Evolutionary conservation across 2,888 invertebrate genomes (phyloP), one percentile per base, ranked within the genome.

Genomic region (Yponomeuta cagnagella): DNA sequence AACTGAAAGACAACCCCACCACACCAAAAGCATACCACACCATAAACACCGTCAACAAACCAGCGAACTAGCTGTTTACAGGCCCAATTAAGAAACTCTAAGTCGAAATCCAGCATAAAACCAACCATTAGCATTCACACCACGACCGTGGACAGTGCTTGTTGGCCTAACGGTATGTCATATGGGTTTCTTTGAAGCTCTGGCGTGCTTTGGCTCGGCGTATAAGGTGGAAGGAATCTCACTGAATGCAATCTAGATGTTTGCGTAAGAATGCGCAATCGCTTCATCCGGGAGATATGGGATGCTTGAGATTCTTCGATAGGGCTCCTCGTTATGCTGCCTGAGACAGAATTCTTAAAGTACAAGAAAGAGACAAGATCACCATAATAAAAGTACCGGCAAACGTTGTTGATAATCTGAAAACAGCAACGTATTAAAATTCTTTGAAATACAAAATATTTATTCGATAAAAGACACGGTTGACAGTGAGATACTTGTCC

Each of bases 91-190:
- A 79, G 78, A 80, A 76, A 75, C 78, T 76, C 76, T 75, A 73
- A 74, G 75, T 77, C 77, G 77, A 80, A 31, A 82, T 80, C 81
- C 76, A 81, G 81, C 80, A 58, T 78, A 79, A 73, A 80, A 81
- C 80, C 77, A 76, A 75, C 72, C 75, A 70, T 75, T 85, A 82
- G 78, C 78, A 86, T 86, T 83, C 85, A 77, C 77, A 72, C 74
- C 82, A 77, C 72, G 78, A 74, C 70, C 72, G 71, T 58, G 52
- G 73, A 75, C 75, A 75, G 77, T 73, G 77, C 76, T 81, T 78
- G 76, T 81, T 79, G 75, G 77, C 74, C 74, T 82, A 82, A 82
- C 82, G 79, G 83, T 78, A 77, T 74, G 76, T 75, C 73, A 74
- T 31, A 15, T 12, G 71, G 48, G 72, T 73, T 73, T 63, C 72